Conservation (phyloP, 2,888 invertebrate genomes). For the Psococerastis gibbosa region DNA sequence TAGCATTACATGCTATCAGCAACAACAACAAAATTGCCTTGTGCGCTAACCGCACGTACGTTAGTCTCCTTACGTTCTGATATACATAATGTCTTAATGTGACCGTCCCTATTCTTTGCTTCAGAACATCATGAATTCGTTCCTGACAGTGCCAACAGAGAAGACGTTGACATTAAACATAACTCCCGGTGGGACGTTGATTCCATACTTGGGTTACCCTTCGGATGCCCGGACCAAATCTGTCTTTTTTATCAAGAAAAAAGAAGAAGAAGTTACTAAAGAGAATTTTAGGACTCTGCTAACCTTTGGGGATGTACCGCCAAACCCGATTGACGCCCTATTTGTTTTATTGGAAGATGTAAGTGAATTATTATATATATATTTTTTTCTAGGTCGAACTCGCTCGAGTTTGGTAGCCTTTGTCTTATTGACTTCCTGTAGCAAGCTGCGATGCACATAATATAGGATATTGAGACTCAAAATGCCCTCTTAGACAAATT, state of each 20-base stretch:
- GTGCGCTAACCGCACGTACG: no score
- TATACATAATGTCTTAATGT: no score
- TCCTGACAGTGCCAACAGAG: conserved; percentile 29
- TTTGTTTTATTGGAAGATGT: conserved; percentile 46
- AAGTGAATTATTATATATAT: no score
- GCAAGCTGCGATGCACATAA: no score
- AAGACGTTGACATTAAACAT: conserved; percentile 39
- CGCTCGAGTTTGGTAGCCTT: no score
- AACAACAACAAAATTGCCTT: no score
- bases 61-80: no score
- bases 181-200: conserved; percentile 40
- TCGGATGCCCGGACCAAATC: conserved; percentile 41
- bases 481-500: no score
- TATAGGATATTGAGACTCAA: no score
- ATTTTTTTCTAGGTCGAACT: no score
- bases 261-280: conserved; percentile 38
- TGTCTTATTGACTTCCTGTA: no score
- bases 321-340: conserved; percentile 49
- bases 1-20: no score
- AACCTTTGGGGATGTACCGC: conserved; percentile 50
- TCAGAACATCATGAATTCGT: conserved; percentile 33
- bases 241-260: conserved; percentile 56
- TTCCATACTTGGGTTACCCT: conserved; percentile 43
- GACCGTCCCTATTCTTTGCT: conserved; percentile 17
- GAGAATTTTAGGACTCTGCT: conserved; percentile 35